A percentile compares a stretch with the other conserved stretches of the same genome.
Conservation (phyloP, 2,113 vertebrate genomes). For the Tamias sibiricus region DNA sequence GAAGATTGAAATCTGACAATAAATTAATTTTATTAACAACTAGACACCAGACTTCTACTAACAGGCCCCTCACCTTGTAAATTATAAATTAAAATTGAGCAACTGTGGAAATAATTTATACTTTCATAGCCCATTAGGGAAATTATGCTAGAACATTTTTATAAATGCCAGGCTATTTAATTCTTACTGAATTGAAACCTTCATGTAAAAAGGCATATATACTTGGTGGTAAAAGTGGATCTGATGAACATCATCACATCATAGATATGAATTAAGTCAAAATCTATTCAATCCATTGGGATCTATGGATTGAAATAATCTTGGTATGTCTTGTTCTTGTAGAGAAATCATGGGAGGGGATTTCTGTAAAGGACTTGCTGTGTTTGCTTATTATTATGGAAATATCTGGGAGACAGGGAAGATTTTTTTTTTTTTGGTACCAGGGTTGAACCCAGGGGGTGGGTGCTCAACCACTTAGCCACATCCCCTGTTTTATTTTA, state of each 20-base stretch:
- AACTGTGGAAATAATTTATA: slow-evolving; percentile 36
- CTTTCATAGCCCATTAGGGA: slow-evolving; percentile 55
- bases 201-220: background rate
- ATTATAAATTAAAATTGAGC: slow-evolving; percentile 59
- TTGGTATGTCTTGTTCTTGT: background rate
- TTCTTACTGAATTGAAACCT: slow-evolving; percentile 39
- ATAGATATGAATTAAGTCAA: background rate
- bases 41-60: slow-evolving; percentile 1
- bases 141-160: slow-evolving; percentile 46
- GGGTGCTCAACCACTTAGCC: too few relatives aligned
- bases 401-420: background rate
- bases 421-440: too few relatives aligned
- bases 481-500: too few relatives aligned
- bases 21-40: slow-evolving; percentile 63
- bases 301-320: background rate
- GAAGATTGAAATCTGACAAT: slow-evolving; percentile 22
- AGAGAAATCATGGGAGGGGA: background rate
- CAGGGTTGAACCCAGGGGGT: too few relatives aligned
- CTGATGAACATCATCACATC: background rate
- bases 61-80: slow-evolving; percentile 11
- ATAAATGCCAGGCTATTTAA: slow-evolving; percentile 43
- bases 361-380: background rate
- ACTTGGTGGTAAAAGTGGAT: background rate
- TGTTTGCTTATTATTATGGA: background rate
- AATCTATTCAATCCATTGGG: background rate